Percentiles rank a stretch among this genome's conserved stretches.
These are phyloP conservation scores for Cliona cf. orientalis DNA, from an alignment of 37 sponge, comb jelly and placozoan genomes.

Conservation along the genomic window DNA sequence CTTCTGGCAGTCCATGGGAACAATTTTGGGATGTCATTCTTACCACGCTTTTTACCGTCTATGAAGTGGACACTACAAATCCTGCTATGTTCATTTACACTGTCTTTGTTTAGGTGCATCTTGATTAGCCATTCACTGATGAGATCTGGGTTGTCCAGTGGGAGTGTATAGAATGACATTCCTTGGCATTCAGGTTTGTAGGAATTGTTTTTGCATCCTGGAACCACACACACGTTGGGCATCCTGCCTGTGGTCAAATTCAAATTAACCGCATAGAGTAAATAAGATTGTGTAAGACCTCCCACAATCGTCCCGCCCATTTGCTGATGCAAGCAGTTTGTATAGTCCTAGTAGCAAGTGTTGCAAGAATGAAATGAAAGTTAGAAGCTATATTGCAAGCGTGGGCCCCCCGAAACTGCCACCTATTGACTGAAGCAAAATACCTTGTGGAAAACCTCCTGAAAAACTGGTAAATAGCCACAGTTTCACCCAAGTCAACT, in stretches of 20 bases:
- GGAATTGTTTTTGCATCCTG: neutral
- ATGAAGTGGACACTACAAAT: conserved; percentile 2
- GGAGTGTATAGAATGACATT: conserved; percentile 7
- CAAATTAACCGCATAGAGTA: neutral
- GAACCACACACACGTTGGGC: conserved; percentile 12
- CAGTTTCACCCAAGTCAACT: neutral
- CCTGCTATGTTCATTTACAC: neutral
- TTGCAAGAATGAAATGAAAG: neutral
- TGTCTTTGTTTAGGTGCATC: neutral
- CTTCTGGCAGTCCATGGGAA: neutral
- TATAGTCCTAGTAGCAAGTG: neutral
- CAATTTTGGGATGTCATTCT: neutral
- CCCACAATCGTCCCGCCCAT: neutral
- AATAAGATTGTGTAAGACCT: neutral
- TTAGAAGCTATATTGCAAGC: neutral
- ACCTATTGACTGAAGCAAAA: neutral
- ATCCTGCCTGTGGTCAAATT: neutral
- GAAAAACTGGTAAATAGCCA: neutral
- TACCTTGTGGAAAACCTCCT: neutral
- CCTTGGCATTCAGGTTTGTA: conserved; percentile 8
- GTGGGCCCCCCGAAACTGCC: neutral
- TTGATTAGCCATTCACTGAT: neutral
- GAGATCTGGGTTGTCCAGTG: neutral
- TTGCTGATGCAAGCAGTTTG: neutral
- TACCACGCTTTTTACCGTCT: neutral